phyloP scores from a whole-genome alignment of 2,113 vertebrate species.

The Ceuthmochares aereus region DNA sequence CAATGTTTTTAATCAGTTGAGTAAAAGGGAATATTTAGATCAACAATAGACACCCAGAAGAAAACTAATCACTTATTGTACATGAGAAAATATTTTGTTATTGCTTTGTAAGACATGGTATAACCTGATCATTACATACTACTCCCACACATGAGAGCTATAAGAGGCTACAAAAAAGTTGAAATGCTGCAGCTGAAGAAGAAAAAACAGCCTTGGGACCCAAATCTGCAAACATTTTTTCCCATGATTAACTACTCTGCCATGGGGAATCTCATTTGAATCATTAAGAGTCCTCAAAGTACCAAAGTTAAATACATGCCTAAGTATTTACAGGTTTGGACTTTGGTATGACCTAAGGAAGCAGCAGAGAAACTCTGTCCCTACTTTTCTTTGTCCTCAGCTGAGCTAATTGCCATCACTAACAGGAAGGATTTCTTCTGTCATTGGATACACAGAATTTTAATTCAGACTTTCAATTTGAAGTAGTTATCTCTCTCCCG shows the following conservation, averaged over 20 bases:
- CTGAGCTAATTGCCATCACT: not conserved
- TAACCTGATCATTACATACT: not conserved
- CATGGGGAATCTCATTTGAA: slow-evolving; percentile 8
- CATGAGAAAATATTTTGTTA: not conserved
- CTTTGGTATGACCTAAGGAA: not conserved
- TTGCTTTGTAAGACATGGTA: not conserved
- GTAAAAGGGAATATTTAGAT: not conserved
- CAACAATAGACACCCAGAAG: not conserved
- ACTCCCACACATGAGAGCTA: not conserved
- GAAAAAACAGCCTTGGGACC: slow-evolving; percentile 10
- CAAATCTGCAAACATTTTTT: slow-evolving; percentile 43
- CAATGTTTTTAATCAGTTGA: not conserved
- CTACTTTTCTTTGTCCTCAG: not conserved
- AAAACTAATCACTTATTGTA: not conserved
- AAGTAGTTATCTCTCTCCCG: not conserved
- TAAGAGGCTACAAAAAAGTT: not conserved
- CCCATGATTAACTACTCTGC: slow-evolving; percentile 43
- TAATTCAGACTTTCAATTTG: not conserved
- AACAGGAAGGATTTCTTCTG: not conserved
- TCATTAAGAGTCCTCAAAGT: slow-evolving; percentile 9
- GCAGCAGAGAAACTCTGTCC: not conserved
- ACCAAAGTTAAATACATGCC: not conserved
- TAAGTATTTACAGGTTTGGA: slow-evolving; percentile 39
- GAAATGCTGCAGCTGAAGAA: not conserved
- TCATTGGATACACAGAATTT: not conserved